Conservation (phyloP, 2,113 vertebrate genomes). For the Tinamus guttatus region DNA sequence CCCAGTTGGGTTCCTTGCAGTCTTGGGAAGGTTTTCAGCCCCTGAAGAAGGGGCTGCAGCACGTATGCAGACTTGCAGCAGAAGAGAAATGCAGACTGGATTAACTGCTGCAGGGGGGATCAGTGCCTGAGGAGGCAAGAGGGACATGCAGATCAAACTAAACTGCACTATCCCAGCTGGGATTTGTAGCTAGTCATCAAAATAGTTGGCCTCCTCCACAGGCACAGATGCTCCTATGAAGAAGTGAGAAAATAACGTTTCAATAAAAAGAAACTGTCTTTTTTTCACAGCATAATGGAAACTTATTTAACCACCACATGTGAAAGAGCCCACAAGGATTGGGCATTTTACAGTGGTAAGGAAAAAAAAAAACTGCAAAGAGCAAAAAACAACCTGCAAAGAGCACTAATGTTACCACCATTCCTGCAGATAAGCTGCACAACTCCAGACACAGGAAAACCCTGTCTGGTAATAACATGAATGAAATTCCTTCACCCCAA, state of each 20-base stretch:
- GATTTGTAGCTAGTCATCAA: neutral
- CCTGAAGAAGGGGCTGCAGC: neutral
- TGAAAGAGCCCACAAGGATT: neutral
- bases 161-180: neutral
- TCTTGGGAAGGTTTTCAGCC: neutral
- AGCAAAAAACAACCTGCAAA: neutral
- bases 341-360: neutral
- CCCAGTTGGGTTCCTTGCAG: neutral
- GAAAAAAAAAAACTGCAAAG: neutral
- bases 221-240: neutral
- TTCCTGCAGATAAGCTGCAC: neutral
- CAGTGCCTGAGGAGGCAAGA: neutral
- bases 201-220: neutral
- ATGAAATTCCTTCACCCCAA: slow-evolving; percentile 22
- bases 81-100: neutral
- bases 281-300: fast-evolving
- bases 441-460: slow-evolving; percentile 63
- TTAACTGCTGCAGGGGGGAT: neutral
- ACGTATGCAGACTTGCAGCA: neutral
- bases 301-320: neutral
- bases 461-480: neutral
- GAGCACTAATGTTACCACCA: neutral
- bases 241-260: neutral
- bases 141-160: neutral
- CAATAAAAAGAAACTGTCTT: neutral